These are phyloP conservation scores for Trichechus manatus DNA, from an alignment of 2,113 vertebrate genomes.

Conservation along the genomic window DNA sequence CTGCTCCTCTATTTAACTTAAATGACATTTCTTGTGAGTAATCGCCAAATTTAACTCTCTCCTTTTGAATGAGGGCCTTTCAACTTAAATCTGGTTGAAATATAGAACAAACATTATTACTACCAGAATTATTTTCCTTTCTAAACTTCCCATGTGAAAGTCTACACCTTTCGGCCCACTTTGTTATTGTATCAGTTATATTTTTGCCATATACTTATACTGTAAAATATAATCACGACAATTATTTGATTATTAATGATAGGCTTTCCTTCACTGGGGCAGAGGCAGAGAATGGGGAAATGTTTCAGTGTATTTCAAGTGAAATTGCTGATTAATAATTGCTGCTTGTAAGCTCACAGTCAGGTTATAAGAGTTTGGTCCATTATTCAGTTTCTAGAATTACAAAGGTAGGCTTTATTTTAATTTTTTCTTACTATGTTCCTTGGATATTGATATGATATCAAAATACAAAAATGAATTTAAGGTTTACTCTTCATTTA, in stretches of 20 bases:
- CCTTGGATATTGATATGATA: constrained; percentile 33
- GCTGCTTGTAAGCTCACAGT: constrained; percentile 43
- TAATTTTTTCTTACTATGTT: constrained; percentile 54
- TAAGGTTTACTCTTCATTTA: constrained; percentile 33
- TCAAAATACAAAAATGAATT: constrained; percentile 49
- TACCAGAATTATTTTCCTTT: neutral
- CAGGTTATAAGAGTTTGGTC: constrained; percentile 27
- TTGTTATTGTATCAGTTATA: constrained; percentile 23
- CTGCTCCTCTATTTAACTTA: neutral
- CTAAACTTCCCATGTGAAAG: neutral
- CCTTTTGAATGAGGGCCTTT: neutral
- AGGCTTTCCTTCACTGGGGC: constrained; percentile 31
- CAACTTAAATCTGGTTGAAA: constrained; percentile 10
- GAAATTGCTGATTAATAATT: constrained; percentile 57
- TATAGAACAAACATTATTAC: constrained; percentile 1
- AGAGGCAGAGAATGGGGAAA: constrained; percentile 21
- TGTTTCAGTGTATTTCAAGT: constrained; percentile 36
- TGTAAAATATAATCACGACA: constrained; percentile 29
- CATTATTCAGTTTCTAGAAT: constrained; percentile 58
- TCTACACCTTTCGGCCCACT: neutral
- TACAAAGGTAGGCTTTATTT: constrained; percentile 67
- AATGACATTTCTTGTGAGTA: neutral
- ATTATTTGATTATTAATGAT: constrained; percentile 49
- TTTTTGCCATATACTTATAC: constrained; percentile 43
- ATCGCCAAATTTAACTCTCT: neutral